Conservation (phyloP, 1,140 invertebrate genomes). For the Drosophila kanapiae region DNA sequence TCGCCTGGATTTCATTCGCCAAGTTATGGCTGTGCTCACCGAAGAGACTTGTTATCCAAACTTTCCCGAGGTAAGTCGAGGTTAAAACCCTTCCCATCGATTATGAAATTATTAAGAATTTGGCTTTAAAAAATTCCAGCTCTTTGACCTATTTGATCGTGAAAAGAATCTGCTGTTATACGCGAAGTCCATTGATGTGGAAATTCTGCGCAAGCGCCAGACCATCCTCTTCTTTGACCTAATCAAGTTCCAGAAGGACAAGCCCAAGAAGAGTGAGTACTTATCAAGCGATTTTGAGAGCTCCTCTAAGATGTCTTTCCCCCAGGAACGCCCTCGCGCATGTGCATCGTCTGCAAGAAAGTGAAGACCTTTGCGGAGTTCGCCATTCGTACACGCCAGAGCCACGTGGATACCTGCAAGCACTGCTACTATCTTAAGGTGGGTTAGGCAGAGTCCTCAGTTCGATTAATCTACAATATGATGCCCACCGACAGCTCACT, state of each 20-base stretch:
- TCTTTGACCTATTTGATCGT: constrained; percentile 79
- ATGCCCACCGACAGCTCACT: constrained; percentile 45
- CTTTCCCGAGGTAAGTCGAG: constrained; percentile 62
- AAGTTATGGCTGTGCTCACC: constrained; percentile 61
- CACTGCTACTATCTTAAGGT: constrained; percentile 79
- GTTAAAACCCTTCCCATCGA: no score
- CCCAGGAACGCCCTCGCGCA: constrained; percentile 62
- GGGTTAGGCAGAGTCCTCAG: neutral
- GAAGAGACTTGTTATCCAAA: constrained; percentile 73
- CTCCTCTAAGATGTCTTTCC: neutral
- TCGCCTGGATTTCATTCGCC: constrained; percentile 61
- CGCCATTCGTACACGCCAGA: constrained; percentile 75
- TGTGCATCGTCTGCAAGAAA: constrained; percentile 82
- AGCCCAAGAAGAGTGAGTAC: constrained; percentile 49
- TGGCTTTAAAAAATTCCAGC: constrained; percentile 25
- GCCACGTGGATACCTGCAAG: constrained; percentile 81
- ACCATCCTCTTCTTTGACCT: constrained; percentile 75
- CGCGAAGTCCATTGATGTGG: constrained; percentile 71
- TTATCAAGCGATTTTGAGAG: accelerated
- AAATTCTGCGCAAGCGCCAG: constrained; percentile 76
- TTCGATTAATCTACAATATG: neutral
- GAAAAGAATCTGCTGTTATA: constrained; percentile 77
- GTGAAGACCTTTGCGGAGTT: constrained; percentile 72
- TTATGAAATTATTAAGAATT: neutral
- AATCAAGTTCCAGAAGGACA: constrained; percentile 68